Base-by-base conservation (phyloP, 2,888 invertebrate genomes). In the Polylopha cassiicola region DNA sequence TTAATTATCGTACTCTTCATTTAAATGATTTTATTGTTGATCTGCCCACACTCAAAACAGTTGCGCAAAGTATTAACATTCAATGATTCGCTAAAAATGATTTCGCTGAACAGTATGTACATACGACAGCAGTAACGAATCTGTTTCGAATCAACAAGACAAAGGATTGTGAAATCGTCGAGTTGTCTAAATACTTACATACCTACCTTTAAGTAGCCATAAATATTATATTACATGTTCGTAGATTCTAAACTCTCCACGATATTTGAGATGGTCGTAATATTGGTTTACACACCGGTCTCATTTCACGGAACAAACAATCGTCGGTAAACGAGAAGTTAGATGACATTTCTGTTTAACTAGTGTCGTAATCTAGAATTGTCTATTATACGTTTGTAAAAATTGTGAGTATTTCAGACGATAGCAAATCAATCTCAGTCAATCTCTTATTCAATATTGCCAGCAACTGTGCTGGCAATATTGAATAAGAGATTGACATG, bases 261-360 rank as follows among this genome's bases (percentile, higher is more conserved):
- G 72, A 62, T 56, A 79, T 70, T 65, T 60, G 73, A 77, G 68
- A 70, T 59, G 58, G 68, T 60, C 58, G 53, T 59, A 61, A 67
- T 76, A 78, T 77, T 69, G 55, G 52, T 70, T 79, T 74, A 68
- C 77, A 73, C 67, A 55, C 54, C 45, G 51, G 53, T 57, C 53
- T 58, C 48, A 43, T 47, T 58, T 65, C 65, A 64, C 69, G 60
- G 65, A 72, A 73, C 60, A 56, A 51, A 49, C 53, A 45, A 55
- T 48, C 48, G 54, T 49, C 62, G 51, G 53, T 49, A 54, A 63
- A 55, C 68, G 59, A 65, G 57, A 66, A 68, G 68, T 59, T 61
- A 53, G 51, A 62, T 58, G 51, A 57, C 65, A 72, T 81, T 80
- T 78, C 77, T 76, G 73, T 73, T 73, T 67, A 62, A 64, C 69